Base-by-base conservation (phyloP, 2,113 vertebrate species). In the Tetraodon nigroviridis region DNA sequence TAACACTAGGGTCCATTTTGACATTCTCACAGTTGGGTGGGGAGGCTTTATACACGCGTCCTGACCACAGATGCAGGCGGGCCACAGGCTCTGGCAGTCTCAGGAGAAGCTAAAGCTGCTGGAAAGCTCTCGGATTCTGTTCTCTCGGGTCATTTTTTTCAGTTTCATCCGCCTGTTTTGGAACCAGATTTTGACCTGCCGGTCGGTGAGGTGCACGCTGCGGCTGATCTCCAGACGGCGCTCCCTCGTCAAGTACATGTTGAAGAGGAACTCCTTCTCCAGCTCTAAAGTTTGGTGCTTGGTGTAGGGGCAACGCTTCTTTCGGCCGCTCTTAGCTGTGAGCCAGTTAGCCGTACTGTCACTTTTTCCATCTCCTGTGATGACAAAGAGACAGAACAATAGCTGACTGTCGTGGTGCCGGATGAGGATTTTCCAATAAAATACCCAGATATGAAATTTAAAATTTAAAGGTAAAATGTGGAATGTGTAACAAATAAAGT, bases 161-260 rank as follows among this genome's bases (percentile, higher is more conserved):
- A 99, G 93, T 93, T 99, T 99, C 97, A 99, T 99, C 82, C 95
- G 94, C 85, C 96, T 93, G 88, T 99, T 99, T 89, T 99, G 97
- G 92, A 98, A 99, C 97, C 97, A 99, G 90, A 99, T 99, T 91
- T 99, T 99, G 71, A 99, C 97, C 92, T 99, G 97, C 94, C 97
- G 95, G 93, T 99, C 97, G 82, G 94, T 96, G 88, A 99, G 94
- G 89, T 99, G 94, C 85, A 98, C 95, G 73, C 94, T 92, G 86
- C 95, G 95, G 91, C 95, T 98, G 92, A 99, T 98, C 92, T 99
- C 97, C 87, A 98, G 92, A 79, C 97, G 96, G 83, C 97, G 94
- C 90, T 99, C 97, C 72, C 97, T 92, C 85, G 97, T 99, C 91
- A 99, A 93, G 94, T 99, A 99, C 96, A 98, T 98, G 90, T 99